Base-by-base conservation (phyloP, 2,113 vertebrate species). In the Cyanocitta stelleri region DNA sequence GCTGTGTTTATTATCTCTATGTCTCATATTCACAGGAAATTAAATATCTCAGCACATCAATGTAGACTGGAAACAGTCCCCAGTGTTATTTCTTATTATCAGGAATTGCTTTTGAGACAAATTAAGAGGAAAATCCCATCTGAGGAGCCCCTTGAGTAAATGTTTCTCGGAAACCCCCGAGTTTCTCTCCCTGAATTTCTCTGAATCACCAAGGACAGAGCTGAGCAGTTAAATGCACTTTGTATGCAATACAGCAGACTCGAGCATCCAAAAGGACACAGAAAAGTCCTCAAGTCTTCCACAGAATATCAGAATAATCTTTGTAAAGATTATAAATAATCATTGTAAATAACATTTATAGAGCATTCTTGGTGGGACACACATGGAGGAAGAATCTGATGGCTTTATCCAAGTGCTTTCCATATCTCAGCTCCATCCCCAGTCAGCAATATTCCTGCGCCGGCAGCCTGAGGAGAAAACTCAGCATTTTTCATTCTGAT, bases 311-410 rank as follows among this genome's bases (percentile, higher is more conserved):
- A 83, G 27, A 62, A 67, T 59, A 55, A 62, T n/a, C 23, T 68
- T 41, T 11, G 5, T 7, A 69, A 49, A 41, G 8, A 18, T 13
- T 26, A 43, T 4, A 48, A 75, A 61, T 15, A 21, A 61, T 18
- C 6, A 26, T 59, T 27, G 22, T 21, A 52, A 41, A 55, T 48
- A 62, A 55, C 37, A 62, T 41, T 55, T 41, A 4, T 30, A 9
- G 49, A 67, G 10, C 14, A 9, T 37, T 61, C 35, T 7, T 52
- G 39, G 27, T 67, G 64, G 17, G 52, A 11, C 51, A 67, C 20
- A 26, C 0, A 0, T 2, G 27, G 61, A 89, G 44, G 54, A 33
- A 76, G 78, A 91, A 48, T n/a, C 20, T 8, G 13, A 24, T 14
- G 46, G 16, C 44, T 82, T 94, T 76, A 69, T 24, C 52, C 37